Evolutionary conservation across 2,888 invertebrate species (phyloP), one percentile per base, ranked within the genome.

Genomic region (Hoplodrina ambigua): DNA sequence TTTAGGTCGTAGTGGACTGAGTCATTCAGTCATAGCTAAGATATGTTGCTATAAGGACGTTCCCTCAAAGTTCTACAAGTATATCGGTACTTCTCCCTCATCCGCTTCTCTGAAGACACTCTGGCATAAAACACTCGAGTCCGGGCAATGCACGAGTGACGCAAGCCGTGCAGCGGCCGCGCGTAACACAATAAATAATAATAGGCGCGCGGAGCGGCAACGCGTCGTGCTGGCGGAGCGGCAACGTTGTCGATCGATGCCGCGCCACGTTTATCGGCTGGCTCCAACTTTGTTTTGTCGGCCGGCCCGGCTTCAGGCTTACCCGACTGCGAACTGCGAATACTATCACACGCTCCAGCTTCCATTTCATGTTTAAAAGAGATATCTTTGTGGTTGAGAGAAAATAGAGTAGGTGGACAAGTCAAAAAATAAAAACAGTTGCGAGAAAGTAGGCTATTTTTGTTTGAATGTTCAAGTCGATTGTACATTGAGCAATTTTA

Each of bases 211-310:
- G 81, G 86, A 85, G 71, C 83, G 90, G 89, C 91, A 91, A 89
- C 90, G 80, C 60, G 83, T 65, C 73, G 78, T 87, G 83, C 86
- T 68, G 75, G 78, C 87, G 82, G 88, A 85, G 80, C 81, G 94
- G 91, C 93, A 93, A 92, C 93, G 82, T 60, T 87, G 89, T 91
- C 84, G 86, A 87, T 86, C 89, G 91, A 91, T 91, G 86, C 84
- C 77, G 82, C 79, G 83, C 85, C 72, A 80, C 87, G 86, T 82
- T 87, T 87, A 85, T 86, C 86, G 80, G 74, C 76, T 78, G 83
- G 69, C 75, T 79, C 73, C 76, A 86, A 86, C 82, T 86, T 86
- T 87, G 83, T 83, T 82, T 77, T 82, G 83, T 78, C 78, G 83
- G 77, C 77, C 59, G 59, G 78, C 70, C 75, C 58, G 78, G 72